Evolutionary conservation across 2,888 invertebrate species (phyloP).

Genomic region (Tenthredo amoena): DNA sequence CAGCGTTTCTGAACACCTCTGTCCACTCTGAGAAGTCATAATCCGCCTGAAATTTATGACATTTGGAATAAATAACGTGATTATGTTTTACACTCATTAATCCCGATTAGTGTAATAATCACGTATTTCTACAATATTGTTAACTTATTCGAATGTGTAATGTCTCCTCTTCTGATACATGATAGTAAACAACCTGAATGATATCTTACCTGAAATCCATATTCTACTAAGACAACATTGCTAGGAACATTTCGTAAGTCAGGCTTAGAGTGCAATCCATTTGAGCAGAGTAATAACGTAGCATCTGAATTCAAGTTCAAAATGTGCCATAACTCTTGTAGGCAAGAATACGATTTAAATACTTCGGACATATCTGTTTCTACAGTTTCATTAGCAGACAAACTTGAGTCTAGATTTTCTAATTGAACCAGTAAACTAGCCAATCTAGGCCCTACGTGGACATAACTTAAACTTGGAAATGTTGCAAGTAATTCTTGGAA

Average conservation of each 20-base stretch:
- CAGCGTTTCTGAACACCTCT: constrained; percentile 77
- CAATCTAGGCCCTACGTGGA: constrained; percentile 81
- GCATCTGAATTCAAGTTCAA: constrained; percentile 76
- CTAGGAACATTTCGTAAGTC: constrained; percentile 79
- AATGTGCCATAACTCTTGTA: constrained; percentile 78
- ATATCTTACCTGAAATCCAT: constrained; percentile 80
- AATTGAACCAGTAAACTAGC: constrained; percentile 80
- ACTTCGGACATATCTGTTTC: constrained; percentile 76
- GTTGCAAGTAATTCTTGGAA: constrained; percentile 80
- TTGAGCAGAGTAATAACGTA: constrained; percentile 78
- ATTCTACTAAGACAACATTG: constrained; percentile 81
- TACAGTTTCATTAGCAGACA: constrained; percentile 74
- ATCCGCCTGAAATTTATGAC: constrained; percentile 76
- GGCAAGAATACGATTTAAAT: constrained; percentile 74
- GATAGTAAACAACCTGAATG: not conserved
- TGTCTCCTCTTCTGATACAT: not conserved
- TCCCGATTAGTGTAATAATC: not conserved
- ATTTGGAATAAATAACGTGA: not conserved
- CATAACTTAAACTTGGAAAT: constrained; percentile 80
- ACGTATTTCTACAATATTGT: not conserved
- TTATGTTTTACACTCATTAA: not conserved
- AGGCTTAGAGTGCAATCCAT: constrained; percentile 76
- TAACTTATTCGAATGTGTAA: not conserved
- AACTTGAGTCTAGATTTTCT: constrained; percentile 73
- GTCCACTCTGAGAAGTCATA: constrained; percentile 80